These are phyloP conservation scores for Drosophila melanocephala DNA, from an alignment of 2,888 invertebrate genomes.

Conservation along the genomic window DNA sequence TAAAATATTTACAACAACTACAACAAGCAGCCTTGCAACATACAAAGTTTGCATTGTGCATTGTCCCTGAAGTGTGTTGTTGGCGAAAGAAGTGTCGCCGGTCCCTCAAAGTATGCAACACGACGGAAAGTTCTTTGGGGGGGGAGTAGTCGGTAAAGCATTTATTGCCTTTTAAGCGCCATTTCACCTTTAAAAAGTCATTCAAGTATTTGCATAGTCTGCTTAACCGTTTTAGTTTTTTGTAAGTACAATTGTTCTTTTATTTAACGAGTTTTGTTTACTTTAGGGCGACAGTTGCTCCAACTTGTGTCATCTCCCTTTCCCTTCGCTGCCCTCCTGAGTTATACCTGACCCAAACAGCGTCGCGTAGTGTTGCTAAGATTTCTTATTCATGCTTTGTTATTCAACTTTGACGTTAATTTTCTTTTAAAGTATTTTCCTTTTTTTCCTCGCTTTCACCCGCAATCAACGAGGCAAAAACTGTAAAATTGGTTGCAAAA, in stretches of 20 bases:
- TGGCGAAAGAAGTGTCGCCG: slow-evolving; percentile 36
- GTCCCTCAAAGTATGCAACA: slow-evolving; percentile 56
- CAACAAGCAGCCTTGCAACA: slow-evolving; percentile 34
- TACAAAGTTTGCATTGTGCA: slow-evolving; percentile 60
- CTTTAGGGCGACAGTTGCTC: slow-evolving; percentile 61
- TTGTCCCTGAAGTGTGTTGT: slow-evolving; percentile 56
- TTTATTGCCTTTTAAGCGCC: slow-evolving; percentile 82
- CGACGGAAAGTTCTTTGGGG: slow-evolving; percentile 41
- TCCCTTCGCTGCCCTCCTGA: not conserved
- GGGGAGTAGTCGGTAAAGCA: slow-evolving; percentile 37
- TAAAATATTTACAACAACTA: slow-evolving; percentile 3
- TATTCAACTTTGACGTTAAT: slow-evolving; percentile 79
- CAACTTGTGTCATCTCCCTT: slow-evolving; percentile 28
- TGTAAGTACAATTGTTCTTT: slow-evolving; percentile 81
- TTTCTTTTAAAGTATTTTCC: slow-evolving; percentile 60
- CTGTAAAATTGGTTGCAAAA: slow-evolving; percentile 27
- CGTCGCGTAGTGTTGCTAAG: slow-evolving; percentile 55
- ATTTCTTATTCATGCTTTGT: slow-evolving; percentile 73
- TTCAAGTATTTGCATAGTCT: slow-evolving; percentile 84
- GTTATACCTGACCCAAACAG: slow-evolving; percentile 23
- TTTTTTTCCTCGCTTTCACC: slow-evolving; percentile 19
- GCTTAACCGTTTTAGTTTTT: slow-evolving; percentile 79
- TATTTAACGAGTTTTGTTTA: slow-evolving; percentile 81
- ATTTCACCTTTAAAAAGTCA: slow-evolving; percentile 84
- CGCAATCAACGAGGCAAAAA: slow-evolving; percentile 47